Evolutionary conservation across 1,140 invertebrate species (phyloP).

Genomic region (Drosophila sp.): DNA sequence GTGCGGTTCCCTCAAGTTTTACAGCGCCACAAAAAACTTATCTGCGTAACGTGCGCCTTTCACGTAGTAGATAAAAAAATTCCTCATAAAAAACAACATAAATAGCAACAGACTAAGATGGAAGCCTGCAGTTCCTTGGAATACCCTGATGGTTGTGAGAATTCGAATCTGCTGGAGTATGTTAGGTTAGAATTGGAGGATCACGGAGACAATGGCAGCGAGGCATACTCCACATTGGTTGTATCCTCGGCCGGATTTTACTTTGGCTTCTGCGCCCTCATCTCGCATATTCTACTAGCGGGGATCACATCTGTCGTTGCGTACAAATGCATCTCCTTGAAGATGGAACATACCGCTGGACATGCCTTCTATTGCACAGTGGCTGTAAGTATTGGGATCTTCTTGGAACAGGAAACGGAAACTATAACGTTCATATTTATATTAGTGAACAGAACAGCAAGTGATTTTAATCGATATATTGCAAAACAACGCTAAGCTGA

Average conservation of each 20-base stretch:
- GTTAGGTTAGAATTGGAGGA: neutral
- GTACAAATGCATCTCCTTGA: conserved; percentile 68
- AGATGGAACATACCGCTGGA: conserved; percentile 72
- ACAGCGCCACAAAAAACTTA: conserved; percentile 39
- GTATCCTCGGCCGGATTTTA: conserved; percentile 45
- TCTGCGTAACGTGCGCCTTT: conserved; percentile 52
- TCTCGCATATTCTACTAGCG: conserved; percentile 61
- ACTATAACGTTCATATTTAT: neutral
- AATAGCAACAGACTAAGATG: conserved; percentile 35
- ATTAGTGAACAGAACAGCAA: too few species aligned
- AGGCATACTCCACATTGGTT: neutral
- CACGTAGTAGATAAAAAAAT: conserved; percentile 69
- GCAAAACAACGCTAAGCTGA: neutral
- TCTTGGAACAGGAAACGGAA: neutral
- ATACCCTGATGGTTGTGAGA: conserved; percentile 37
- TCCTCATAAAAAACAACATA: conserved; percentile 1
- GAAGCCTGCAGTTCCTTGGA: conserved; percentile 37
- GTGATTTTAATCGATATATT: too few species aligned
- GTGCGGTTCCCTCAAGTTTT: conserved; percentile 29
- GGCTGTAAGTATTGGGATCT: conserved; percentile 58
- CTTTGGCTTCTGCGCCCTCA: conserved; percentile 64
- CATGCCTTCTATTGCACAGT: conserved; percentile 82
- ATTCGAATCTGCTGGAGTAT: conserved; percentile 20
- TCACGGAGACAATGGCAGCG: neutral
- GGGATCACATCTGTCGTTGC: conserved; percentile 65